Conservation (phyloP, 2,797 vertebrate genomes). For the Pseudochaenichthys georgianus region DNA sequence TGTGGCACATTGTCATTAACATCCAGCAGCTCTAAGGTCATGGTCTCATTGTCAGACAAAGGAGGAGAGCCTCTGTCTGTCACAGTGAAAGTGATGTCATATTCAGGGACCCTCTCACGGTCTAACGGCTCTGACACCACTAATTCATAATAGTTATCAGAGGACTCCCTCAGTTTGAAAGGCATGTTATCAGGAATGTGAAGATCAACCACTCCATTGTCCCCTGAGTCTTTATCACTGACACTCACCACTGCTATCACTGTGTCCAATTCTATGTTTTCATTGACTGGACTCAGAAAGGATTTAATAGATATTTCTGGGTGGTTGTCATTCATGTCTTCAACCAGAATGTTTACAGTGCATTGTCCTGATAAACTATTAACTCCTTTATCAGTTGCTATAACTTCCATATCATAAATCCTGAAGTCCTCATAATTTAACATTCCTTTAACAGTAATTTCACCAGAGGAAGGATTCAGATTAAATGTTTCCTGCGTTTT, state of each 20-base stretch:
- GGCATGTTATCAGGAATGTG: conserved; percentile 72
- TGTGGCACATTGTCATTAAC: conserved; percentile 85
- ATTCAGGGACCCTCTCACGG: conserved; percentile 76
- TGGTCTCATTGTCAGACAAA: conserved; percentile 71
- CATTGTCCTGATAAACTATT: conserved; percentile 80
- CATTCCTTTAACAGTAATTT: conserved; percentile 80
- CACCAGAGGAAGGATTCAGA: conserved; percentile 74
- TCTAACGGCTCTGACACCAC: conserved; percentile 79
- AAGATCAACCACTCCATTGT: conserved; percentile 79
- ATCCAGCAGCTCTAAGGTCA: conserved; percentile 80
- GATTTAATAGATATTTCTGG: conserved; percentile 67
- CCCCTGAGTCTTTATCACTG: conserved; percentile 79
- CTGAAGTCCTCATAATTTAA: conserved; percentile 85
- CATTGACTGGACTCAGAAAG: conserved; percentile 42
- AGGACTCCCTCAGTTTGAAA: conserved; percentile 79
- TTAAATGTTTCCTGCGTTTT: conserved; percentile 69
- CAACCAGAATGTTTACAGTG: conserved; percentile 67
- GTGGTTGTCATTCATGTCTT: conserved; percentile 81
- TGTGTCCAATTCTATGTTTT: conserved; percentile 18
- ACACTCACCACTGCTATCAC: conserved; percentile 84
- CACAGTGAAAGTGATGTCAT: conserved; percentile 83
- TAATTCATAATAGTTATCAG: conserved; percentile 80
- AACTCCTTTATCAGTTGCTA: conserved; percentile 78
- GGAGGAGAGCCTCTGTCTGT: conserved; percentile 78
- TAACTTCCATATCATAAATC: conserved; percentile 83